Conservation (phyloP, 1,140 invertebrate genomes). For the Pararge aegeria region DNA sequence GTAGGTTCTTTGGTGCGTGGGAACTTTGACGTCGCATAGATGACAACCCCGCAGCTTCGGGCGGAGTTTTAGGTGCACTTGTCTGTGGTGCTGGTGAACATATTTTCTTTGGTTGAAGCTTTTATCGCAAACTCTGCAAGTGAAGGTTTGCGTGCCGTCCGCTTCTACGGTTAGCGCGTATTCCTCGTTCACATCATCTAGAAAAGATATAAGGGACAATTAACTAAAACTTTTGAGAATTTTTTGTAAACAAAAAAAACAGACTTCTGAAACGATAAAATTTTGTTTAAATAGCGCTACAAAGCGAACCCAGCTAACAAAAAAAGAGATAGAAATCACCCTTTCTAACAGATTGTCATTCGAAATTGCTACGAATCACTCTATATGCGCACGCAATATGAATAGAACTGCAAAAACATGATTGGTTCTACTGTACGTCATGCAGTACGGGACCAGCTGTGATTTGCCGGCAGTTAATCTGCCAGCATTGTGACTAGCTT, state of each 20-base stretch:
- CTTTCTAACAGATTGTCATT: too few relatives aligned
- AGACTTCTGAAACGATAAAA: too few relatives aligned
- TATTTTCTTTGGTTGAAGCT: conserved; percentile 24
- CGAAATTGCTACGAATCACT: too few relatives aligned
- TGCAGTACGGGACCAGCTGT: too few relatives aligned
- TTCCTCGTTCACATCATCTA: conserved; percentile 78
- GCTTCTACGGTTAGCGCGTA: conserved; percentile 26
- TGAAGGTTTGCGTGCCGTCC: conserved; percentile 9
- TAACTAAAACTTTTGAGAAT: background rate
- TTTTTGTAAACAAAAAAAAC: conserved; percentile 48
- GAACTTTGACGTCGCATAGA: conserved; percentile 34
- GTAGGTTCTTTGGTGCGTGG: conserved; percentile 23
- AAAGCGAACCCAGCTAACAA: too few relatives aligned
- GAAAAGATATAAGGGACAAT: conserved; percentile 12
- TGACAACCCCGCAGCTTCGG: conserved; percentile 31
- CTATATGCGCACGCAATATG: too few relatives aligned
- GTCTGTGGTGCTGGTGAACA: conserved; percentile 30
- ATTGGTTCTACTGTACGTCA: too few relatives aligned
- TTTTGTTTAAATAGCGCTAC: too few relatives aligned
- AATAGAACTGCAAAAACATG: too few relatives aligned
- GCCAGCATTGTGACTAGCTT: too few relatives aligned
- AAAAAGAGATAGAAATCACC: too few relatives aligned
- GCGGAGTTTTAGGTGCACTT: conserved; percentile 35
- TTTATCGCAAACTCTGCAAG: conserved; percentile 28
- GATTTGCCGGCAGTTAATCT: too few relatives aligned